phyloP scores from a whole-genome alignment of 2,797 vertebrate genomes.

The Clarias laeviceps region DNA sequence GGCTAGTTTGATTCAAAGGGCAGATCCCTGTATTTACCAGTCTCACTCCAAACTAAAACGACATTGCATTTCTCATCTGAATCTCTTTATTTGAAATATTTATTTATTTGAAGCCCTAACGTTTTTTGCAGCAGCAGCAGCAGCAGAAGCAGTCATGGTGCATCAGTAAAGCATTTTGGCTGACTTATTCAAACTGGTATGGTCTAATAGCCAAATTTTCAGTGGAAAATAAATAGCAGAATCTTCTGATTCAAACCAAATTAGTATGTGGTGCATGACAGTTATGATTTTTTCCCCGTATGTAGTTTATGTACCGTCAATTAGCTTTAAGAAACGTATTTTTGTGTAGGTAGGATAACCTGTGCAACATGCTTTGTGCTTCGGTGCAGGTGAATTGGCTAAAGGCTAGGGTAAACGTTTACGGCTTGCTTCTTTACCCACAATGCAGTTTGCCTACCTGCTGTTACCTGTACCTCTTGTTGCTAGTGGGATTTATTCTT shows the following conservation, averaged over 20 bases:
- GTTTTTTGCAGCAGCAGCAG: conserved; percentile 3
- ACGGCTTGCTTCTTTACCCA: neutral
- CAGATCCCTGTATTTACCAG: conserved; percentile 78
- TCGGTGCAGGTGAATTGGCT: neutral
- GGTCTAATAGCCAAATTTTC: conserved; percentile 20
- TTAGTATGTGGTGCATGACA: conserved; percentile 16
- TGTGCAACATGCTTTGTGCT: neutral
- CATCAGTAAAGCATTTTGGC: neutral
- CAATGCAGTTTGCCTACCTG: neutral
- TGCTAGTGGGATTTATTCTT: neutral
- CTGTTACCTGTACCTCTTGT: neutral
- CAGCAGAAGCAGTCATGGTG: neutral
- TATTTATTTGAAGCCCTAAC: conserved; percentile 31
- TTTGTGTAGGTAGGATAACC: neutral
- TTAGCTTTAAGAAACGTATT: neutral
- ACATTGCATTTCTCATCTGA: conserved; percentile 53
- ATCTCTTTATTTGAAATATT: conserved; percentile 51
- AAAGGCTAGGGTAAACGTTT: too few species aligned
- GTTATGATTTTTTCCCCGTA: conserved; percentile 5
- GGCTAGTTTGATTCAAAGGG: conserved; percentile 80
- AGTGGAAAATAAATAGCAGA: conserved; percentile 1
- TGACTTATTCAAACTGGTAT: neutral
- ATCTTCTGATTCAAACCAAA: conserved; percentile 31
- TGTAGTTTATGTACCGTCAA: conserved; percentile 7
- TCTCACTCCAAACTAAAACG: conserved; percentile 62